phyloP scores from a whole-genome alignment of 2,113 vertebrate species.

The Harpagus bidentatus region DNA sequence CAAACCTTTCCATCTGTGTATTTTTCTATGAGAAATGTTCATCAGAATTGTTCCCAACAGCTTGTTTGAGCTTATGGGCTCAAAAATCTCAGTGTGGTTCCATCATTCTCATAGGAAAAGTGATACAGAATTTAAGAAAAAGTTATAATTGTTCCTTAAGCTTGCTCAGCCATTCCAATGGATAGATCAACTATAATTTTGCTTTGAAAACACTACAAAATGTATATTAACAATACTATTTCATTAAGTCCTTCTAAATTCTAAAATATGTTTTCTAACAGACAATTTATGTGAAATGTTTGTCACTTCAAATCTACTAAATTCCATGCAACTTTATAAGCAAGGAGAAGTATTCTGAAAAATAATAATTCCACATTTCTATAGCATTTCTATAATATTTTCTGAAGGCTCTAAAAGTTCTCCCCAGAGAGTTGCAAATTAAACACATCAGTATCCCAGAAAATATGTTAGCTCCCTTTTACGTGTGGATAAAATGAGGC shows the following conservation, averaged over 20 bases:
- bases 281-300: not conserved
- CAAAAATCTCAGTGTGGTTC: not conserved
- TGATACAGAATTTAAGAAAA: not conserved
- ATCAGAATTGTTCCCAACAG: constrained; percentile 17
- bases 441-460: not conserved
- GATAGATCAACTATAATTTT: not conserved
- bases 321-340: not conserved
- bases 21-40: constrained; percentile 20
- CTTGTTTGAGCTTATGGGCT: not conserved
- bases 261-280: not conserved
- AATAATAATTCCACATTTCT: not conserved
- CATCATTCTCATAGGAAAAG: not conserved
- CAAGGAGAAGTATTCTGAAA: not conserved
- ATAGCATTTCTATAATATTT: not conserved
- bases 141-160: not conserved
- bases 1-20: constrained; percentile 24
- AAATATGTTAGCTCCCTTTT: not conserved
- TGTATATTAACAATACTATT: not conserved
- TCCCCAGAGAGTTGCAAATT: not conserved
- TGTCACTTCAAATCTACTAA: not conserved
- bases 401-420: not conserved
- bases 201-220: not conserved
- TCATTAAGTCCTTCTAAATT: not conserved
- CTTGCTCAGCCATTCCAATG: not conserved
- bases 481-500: not conserved